Base-by-base conservation (phyloP, 1,140 invertebrate genomes). In the Drosophila mauritiana region DNA sequence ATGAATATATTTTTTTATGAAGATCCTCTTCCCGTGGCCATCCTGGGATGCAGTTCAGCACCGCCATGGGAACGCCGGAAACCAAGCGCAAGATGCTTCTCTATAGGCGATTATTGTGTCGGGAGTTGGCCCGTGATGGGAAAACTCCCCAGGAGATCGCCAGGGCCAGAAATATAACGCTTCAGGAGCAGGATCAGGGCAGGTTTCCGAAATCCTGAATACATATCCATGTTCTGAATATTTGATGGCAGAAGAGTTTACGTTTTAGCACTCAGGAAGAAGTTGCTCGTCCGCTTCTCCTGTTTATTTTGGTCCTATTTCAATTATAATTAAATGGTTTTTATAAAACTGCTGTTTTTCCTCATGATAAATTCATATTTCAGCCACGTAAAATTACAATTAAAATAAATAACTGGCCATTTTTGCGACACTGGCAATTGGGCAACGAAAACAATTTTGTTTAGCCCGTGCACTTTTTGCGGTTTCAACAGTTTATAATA, bases 401-500 rank as follows among this genome's bases (percentile, higher is more conserved):
- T 42, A 15, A 31, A 31, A 31, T 31, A 31, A 31, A 31, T 31
- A 31, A 10, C 7, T 31, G 31, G 31, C 15, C 15, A n/a, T 20
- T 31, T 20, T 34, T 31, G 34, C 27, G 17, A 43, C 46, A 63
- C n/a, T 22, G 39, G 17, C 59, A 67, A 48, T 37, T 45, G 37
- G 42, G 1, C 11, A 31, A 12, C 5, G 34, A 55, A 55, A 76
- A 59, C 54, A 68, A 58, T 73, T 67, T 73, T 51, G 52, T 70
- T 74, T 76, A 80, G 52, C 43, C 62, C 27, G 64, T 68, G 78
- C 70, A 63, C 59, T 72, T 69, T 73, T 55, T 88, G 79, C 49
- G 83, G 84, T 89, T 83, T 88, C 45, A 73, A 59, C 79, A 73
- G 63, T 89, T 89, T 65, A 83, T 79, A 73, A 85, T 86, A 81